phyloP scores from a whole-genome alignment of 1,140 invertebrate species.

The Pseudomyrmex flavicornis region DNA sequence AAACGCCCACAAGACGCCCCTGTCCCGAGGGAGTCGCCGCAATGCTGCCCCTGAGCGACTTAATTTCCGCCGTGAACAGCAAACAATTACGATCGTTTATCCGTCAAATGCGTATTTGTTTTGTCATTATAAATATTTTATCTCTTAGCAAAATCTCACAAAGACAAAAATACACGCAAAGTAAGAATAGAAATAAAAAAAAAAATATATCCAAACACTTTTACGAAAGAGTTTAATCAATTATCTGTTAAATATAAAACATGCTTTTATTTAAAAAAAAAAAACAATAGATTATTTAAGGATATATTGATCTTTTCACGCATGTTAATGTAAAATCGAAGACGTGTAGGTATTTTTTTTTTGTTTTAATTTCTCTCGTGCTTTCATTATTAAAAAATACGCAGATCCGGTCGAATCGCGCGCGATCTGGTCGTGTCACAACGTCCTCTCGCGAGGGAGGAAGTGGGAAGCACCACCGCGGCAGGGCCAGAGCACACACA shows the following conservation, averaged over 20 bases:
- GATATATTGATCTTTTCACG: too few species aligned
- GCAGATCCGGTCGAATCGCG: conserved; percentile 55
- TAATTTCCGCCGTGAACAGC: conserved; percentile 41
- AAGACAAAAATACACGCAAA: not conserved
- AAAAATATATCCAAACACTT: not conserved
- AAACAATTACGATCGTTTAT: conserved; percentile 15
- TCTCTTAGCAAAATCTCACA: not conserved
- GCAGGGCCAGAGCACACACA: conserved; percentile 67
- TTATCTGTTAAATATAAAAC: too few species aligned
- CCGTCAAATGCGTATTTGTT: not conserved
- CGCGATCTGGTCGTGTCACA: conserved; percentile 54
- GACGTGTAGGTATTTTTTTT: too few species aligned
- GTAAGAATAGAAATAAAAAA: not conserved
- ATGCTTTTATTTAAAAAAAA: too few species aligned
- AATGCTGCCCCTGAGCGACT: conserved; percentile 58
- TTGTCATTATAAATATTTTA: not conserved
- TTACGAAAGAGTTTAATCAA: too few species aligned
- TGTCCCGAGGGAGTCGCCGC: conserved; percentile 69
- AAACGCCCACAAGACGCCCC: conserved; percentile 80
- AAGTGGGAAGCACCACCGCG: conserved; percentile 85
- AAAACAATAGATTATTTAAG: too few species aligned
- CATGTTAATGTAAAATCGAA: too few species aligned
- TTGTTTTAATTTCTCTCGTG: not conserved
- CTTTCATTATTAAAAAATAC: not conserved
- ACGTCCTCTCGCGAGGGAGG: conserved; percentile 76